phyloP scores from a whole-genome alignment of 2,888 invertebrate species.

The Dolichopus griseipennis region DNA sequence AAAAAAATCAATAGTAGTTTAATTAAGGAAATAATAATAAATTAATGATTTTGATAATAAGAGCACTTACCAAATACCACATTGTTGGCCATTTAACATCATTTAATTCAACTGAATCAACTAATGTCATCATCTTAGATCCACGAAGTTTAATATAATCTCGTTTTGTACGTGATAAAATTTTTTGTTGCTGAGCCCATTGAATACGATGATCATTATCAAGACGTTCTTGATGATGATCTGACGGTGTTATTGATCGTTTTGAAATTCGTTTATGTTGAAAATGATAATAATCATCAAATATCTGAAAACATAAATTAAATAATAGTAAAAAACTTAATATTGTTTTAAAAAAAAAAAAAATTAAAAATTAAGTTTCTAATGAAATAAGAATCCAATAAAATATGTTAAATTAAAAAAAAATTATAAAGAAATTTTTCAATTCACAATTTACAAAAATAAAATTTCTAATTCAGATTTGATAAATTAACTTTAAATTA shows the following conservation, averaged over 20 bases:
- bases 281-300: slow-evolving; percentile 78
- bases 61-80: slow-evolving; percentile 89
- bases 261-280: slow-evolving; percentile 69
- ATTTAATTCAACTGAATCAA: slow-evolving; percentile 49
- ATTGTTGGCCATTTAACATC: slow-evolving; percentile 91
- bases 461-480: too few species aligned
- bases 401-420: too few species aligned
- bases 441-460: too few species aligned
- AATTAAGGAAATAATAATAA: too few species aligned
- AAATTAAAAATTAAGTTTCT: background rate
- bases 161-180: slow-evolving; percentile 71
- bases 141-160: slow-evolving; percentile 55
- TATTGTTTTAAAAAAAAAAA: background rate
- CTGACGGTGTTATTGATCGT: slow-evolving; percentile 63
- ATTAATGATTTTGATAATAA: too few species aligned
- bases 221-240: slow-evolving; percentile 60
- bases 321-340: slow-evolving; percentile 11
- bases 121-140: slow-evolving; percentile 30
- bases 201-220: slow-evolving; percentile 66
- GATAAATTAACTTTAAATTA: too few species aligned
- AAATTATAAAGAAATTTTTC: too few species aligned
- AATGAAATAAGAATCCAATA: too few species aligned
- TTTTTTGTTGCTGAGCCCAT: slow-evolving; percentile 76
- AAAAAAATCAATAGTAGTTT: too few species aligned
- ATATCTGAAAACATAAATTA: slow-evolving; percentile 60